Evolutionary conservation across 92 coral and sea anemone species (phyloP), one percentile per base, ranked within the genome.

Genomic region (Desmophyllum pertusum): DNA sequence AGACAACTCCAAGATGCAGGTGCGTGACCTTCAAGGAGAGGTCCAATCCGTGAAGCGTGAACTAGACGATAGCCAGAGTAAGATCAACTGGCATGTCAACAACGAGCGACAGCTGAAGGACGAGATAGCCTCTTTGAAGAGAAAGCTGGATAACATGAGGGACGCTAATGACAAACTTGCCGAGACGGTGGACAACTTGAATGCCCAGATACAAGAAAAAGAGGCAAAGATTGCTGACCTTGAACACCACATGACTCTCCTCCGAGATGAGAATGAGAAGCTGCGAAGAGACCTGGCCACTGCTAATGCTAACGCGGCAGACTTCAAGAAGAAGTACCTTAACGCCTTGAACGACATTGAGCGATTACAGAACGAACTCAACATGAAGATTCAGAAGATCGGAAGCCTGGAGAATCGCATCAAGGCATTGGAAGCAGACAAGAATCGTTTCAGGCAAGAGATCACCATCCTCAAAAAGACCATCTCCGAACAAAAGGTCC

Each of bases 301-400:
- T 50, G 97, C 98, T 6, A 97, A 94, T 43, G 90, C 98, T 27
- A 93, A 87, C 55, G 98, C 96, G 11, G 91, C 96, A 4, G 98
- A 94, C 83, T 92, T 88, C 88, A 92, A 89, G 90, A 92, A 94
- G 92, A 97, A 97, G 89, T 94, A 92, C 90, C 68, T 76, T 51
- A 91, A 90, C 36, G 93, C 98, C 59, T 80, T 89, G 50, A 92
- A 78, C 50, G 98, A 94, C 75, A 85, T 94, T 17, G 93, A 94
- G 27, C 59, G 98, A 53, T 80, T 91, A 21, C 95, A 92, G 68
- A 85, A 76, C 72, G 98, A 94, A 63, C 79, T 91, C 38, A 84
- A 79, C 52, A 83, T 81, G 70, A 95, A 97, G 80, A 93, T 88
- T 33, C 95, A 90, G 73, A 93, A 90, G 93, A 93, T 94, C 52